These are phyloP conservation scores for Amitus sp. DNA, from an alignment of 2,888 invertebrate genomes.

Conservation along the genomic window DNA sequence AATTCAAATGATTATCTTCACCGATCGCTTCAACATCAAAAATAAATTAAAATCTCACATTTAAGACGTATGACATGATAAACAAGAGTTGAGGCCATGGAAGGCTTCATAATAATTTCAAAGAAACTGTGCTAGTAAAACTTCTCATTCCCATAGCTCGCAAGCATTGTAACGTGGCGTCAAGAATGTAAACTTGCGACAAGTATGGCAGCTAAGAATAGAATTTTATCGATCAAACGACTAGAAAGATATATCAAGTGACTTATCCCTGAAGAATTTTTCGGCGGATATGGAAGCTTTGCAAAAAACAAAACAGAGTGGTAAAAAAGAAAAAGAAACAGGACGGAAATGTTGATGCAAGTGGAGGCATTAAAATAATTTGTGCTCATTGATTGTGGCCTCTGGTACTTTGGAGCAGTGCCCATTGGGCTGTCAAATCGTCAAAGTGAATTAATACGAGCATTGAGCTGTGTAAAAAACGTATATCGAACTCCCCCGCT, in stretches of 20 bases:
- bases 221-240: conserved; percentile 28
- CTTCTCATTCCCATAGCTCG: background rate
- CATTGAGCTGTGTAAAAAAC: conserved; percentile 52
- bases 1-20: too few species aligned
- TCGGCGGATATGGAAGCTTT: too few species aligned
- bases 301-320: background rate
- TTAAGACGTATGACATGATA: conserved; percentile 4
- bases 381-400: conserved; percentile 24
- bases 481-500: conserved; percentile 37
- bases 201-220: conserved; percentile 11
- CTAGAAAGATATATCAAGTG: conserved; percentile 16
- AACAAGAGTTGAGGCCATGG: conserved; percentile 3
- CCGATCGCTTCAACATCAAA: too few species aligned
- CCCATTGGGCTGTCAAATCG: conserved; percentile 50
- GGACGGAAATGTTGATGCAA: conserved; percentile 19
- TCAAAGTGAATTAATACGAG: conserved; percentile 56
- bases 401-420: conserved; percentile 27
- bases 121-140: background rate
- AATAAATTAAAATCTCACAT: background rate
- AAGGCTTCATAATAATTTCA: conserved; percentile 13
- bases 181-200: conserved; percentile 10
- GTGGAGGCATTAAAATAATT: conserved; percentile 32
- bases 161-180: conserved; percentile 8
- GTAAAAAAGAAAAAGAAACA: conserved; percentile 10
- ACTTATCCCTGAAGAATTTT: background rate